These are phyloP conservation scores for Mythimna loreyi DNA, from an alignment of 2,888 invertebrate species.

Conservation along the genomic window DNA sequence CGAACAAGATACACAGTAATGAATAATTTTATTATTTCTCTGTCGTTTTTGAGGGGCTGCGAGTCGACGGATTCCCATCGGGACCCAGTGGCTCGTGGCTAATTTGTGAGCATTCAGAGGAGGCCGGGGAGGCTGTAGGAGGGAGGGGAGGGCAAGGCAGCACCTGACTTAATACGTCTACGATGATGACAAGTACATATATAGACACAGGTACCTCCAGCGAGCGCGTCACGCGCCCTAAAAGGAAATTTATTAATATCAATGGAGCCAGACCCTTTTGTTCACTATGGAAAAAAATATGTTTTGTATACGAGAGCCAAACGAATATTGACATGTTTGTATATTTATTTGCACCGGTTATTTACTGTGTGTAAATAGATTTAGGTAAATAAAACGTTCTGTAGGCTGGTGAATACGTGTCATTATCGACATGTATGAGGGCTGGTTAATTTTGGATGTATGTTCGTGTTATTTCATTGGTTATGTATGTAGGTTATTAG, in stretches of 20 bases:
- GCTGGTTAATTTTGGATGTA: constrained; percentile 2
- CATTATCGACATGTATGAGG: constrained; percentile 22
- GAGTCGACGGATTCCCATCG: constrained; percentile 59
- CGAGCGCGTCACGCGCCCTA: constrained; percentile 22
- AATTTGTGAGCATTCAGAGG: constrained; percentile 60
- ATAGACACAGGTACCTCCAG: constrained; percentile 25
- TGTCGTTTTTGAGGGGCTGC: constrained; percentile 42
- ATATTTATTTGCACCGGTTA: constrained; percentile 32
- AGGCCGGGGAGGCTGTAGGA: neutral
- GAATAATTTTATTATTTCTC: constrained; percentile 61
- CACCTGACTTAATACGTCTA: constrained; percentile 58
- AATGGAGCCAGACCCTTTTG: constrained; percentile 43
- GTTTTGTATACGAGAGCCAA: constrained; percentile 25
- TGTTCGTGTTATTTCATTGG: constrained; percentile 1
- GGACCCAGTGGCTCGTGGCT: constrained; percentile 63
- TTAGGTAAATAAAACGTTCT: constrained; percentile 28
- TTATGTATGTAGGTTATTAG: neutral
- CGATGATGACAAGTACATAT: constrained; percentile 52
- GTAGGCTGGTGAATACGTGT: constrained; percentile 26
- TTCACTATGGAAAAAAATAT: constrained; percentile 22
- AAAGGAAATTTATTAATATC: constrained; percentile 55
- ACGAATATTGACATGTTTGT: constrained; percentile 45
- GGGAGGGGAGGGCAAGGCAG: constrained; percentile 12
- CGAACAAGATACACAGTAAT: constrained; percentile 47
- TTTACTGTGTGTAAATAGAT: constrained; percentile 37